These are phyloP conservation scores for Heliangelus exortis DNA, from an alignment of 2,797 vertebrate genomes.

Conservation along the genomic window DNA sequence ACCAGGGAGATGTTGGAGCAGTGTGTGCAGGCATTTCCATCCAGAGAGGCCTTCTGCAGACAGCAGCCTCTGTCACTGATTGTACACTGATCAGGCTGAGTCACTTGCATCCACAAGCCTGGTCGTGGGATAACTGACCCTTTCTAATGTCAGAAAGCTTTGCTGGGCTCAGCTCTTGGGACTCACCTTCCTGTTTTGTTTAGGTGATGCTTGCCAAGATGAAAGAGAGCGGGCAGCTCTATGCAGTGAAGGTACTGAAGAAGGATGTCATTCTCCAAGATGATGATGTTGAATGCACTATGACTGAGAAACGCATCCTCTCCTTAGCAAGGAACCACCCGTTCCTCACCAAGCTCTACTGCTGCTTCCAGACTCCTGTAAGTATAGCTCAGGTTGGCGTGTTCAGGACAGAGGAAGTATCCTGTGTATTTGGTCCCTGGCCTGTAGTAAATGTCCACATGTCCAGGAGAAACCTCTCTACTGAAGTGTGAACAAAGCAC, in stretches of 20 bases:
- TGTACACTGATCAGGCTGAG: not conserved
- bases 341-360: slow-evolving; percentile 96
- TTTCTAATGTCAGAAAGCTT: not conserved
- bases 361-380: slow-evolving; percentile 95
- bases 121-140: not conserved
- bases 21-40: not conserved
- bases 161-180: not conserved
- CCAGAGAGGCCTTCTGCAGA: not conserved
- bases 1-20: not conserved
- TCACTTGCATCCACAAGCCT: not conserved
- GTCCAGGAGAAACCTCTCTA: not conserved
- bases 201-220: slow-evolving; percentile 96
- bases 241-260: slow-evolving; percentile 95
- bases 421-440: not conserved
- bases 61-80: not conserved
- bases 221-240: slow-evolving; percentile 85
- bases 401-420: not conserved
- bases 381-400: slow-evolving; percentile 53
- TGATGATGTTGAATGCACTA: slow-evolving; percentile 96
- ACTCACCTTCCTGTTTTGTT: not conserved
- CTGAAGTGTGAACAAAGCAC: not conserved
- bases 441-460: not conserved
- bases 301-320: slow-evolving; percentile 96
- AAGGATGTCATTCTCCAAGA: slow-evolving; percentile 98
- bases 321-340: slow-evolving; percentile 91